Base-by-base conservation (phyloP, 2,113 vertebrate species). In the Tragelaphus scriptus region DNA sequence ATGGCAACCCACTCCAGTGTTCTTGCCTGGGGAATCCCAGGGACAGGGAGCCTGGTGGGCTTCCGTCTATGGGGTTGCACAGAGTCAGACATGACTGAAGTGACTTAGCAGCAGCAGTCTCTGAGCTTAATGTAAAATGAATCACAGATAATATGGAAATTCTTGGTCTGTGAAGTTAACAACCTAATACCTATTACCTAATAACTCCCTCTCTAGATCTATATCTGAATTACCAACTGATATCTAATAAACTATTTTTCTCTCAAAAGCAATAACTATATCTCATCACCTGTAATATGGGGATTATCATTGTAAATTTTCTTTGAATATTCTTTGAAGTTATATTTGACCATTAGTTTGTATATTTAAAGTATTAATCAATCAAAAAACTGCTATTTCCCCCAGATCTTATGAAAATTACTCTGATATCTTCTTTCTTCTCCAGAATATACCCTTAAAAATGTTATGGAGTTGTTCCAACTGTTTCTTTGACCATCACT, bases 331-430 rank as follows among this genome's bases (percentile, higher is more conserved):
- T 26, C 36, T 55, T 25, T 58, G 47, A 75, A 59, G 25, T 63
- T 97, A 53, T 53, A 84, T 56, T 61, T 90, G 75, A 75, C 14
- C 28, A 91, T 88, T 55, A 61, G 63, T 94, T 81, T 92, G 85
- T 90, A 97, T 97, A 97, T 98, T 95, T 94, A 26, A 0, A 28
- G 51, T 44, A 85, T 85, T 85, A 91, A 44, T 32, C 75, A 95
- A 97, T 94, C n/a, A 81, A 61, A 65, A 97, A 95, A 96, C 77
- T 81, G 11, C 58, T 55, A 49, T 68, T 53, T 97, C 96, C 92
- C 84, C 91, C 81, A 86, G 87, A 53, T 97, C 92, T 92, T 47
- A 14, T 58, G 28, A 85, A 95, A 89, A 97, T 91, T 53, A 95
- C 61, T 32, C 90, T 26, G 40, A 17, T 19, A 40, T 94, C 84